A percentile compares a stretch with the other conserved stretches of the same genome.
Evolutionary conservation across 2,888 invertebrate species (phyloP).

Genomic region (Eupeodes latifasciatus): DNA sequence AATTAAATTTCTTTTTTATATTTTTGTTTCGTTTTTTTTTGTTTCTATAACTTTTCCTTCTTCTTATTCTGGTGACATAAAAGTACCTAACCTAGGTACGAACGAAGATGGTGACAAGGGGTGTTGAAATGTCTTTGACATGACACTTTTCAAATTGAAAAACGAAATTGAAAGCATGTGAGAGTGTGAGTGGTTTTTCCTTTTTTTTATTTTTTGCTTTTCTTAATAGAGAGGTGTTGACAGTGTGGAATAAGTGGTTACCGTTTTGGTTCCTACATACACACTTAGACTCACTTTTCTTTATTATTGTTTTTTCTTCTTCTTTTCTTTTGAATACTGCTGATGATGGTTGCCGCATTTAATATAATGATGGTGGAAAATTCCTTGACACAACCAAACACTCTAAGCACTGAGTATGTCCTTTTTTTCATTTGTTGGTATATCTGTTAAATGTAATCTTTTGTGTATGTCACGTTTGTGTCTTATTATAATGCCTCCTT

Average conservation of each 20-base stretch:
- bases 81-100: not conserved
- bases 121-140: conserved; percentile 66
- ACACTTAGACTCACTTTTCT: not conserved
- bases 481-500: not conserved
- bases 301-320: not conserved
- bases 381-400: conserved; percentile 31
- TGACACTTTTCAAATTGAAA: conserved; percentile 65
- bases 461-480: conserved; percentile 41
- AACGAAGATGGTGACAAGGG: conserved; percentile 3
- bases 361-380: conserved; percentile 29
- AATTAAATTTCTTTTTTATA: conserved; percentile 16
- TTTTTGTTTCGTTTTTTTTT: conserved; percentile 18
- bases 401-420: not conserved
- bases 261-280: conserved; percentile 6
- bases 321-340: not conserved
- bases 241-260: conserved; percentile 41
- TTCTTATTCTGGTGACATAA: conserved; percentile 34
- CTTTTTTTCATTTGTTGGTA: conserved; percentile 24
- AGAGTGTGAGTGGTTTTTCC: conserved; percentile 19
- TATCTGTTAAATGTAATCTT: conserved; percentile 31
- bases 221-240: conserved; percentile 20
- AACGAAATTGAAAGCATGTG: conserved; percentile 63
- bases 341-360: conserved; percentile 37
- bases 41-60: no score
- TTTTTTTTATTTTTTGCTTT: not conserved